Conservation (phyloP, 2,113 vertebrate genomes). For the Ginglymostoma cirratum region DNA sequence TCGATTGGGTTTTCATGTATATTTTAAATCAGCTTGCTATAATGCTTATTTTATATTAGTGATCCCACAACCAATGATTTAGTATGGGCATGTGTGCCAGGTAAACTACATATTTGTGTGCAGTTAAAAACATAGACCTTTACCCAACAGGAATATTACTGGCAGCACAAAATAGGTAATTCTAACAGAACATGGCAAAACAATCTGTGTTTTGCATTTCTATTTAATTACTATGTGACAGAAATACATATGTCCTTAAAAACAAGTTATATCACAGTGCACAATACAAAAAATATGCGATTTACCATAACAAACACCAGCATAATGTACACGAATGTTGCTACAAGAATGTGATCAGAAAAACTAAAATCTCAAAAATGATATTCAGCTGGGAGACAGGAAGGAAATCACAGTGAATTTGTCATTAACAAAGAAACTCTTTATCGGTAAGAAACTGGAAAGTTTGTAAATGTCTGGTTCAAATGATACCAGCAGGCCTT, state of each 20-base stretch:
- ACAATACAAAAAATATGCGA: slow-evolving; percentile 17
- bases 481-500: background rate
- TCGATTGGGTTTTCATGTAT: background rate
- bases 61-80: background rate
- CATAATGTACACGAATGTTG: background rate
- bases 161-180: background rate
- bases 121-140: background rate
- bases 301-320: background rate
- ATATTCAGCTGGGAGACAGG: background rate
- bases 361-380: background rate
- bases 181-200: slow-evolving; percentile 5
- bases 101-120: background rate
- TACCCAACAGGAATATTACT: background rate
- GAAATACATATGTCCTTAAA: slow-evolving; percentile 1
- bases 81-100: background rate
- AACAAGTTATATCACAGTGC: slow-evolving; percentile 14
- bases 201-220: slow-evolving; percentile 11
- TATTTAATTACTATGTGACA: background rate
- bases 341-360: background rate
- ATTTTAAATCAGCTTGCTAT: background rate
- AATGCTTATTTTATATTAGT: background rate
- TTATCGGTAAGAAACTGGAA: background rate
- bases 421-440: slow-evolving; percentile 29
- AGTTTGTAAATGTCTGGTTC: background rate
- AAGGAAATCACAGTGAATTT: slow-evolving; percentile 35